phyloP scores from a whole-genome alignment of 30 jellyfish, hydroid and myxozoan species.

The Hydra vulgaris region DNA sequence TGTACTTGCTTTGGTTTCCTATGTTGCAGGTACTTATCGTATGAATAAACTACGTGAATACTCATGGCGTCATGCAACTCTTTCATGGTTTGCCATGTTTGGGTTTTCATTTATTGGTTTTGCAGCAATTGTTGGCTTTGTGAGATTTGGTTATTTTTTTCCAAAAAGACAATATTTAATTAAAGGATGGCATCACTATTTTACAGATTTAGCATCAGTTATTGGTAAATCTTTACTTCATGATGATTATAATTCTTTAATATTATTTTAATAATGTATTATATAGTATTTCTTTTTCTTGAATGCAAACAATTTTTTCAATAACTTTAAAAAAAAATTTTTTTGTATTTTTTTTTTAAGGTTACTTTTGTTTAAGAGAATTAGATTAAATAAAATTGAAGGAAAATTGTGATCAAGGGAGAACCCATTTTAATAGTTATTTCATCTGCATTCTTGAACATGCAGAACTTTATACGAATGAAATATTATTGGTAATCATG shows the following conservation, averaged over 20 bases:
- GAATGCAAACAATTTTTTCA: too few relatives aligned
- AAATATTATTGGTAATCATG: too few relatives aligned
- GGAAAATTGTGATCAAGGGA: too few relatives aligned
- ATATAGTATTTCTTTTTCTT: too few relatives aligned
- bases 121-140: conserved; percentile 34
- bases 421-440: too few relatives aligned
- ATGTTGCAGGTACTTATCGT: conserved; percentile 24
- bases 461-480: too few relatives aligned
- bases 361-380: too few relatives aligned
- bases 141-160: conserved; percentile 32
- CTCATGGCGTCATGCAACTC: conserved; percentile 30
- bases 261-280: too few relatives aligned
- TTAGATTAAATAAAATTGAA: too few relatives aligned
- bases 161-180: conserved; percentile 24
- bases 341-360: too few relatives aligned
- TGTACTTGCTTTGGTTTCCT: conserved; percentile 9
- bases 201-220: conserved; percentile 23
- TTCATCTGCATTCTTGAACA: too few relatives aligned
- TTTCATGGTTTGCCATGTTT: conserved; percentile 40
- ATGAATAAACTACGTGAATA: conserved; percentile 12
- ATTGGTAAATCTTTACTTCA: conserved; percentile 13
- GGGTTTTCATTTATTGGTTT: conserved; percentile 35
- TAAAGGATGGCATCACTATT: conserved; percentile 31
- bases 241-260: background rate
- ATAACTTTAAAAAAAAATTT: too few relatives aligned